Percentiles rank a stretch among this genome's conserved stretches.
Evolutionary conservation across 2,113 vertebrate genomes (phyloP).

Genomic region (Bufo gargarizans): DNA sequence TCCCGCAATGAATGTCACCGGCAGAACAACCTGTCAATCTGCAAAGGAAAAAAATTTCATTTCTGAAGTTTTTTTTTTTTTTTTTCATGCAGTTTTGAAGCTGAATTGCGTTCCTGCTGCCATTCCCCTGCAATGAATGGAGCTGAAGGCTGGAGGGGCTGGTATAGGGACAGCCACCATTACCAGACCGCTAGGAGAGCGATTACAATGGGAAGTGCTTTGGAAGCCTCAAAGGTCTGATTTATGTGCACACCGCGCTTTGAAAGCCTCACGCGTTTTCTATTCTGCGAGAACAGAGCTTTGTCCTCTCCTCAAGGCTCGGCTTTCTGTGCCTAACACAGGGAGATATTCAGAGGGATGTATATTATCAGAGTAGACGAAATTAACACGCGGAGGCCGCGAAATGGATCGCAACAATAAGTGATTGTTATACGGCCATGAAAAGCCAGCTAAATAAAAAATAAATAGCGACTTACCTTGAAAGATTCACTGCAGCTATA

Average conservation of each 20-base stretch:
- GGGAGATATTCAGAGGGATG: not conserved
- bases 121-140: constrained; percentile 6
- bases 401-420: not conserved
- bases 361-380: not conserved
- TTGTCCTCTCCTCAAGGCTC: not conserved
- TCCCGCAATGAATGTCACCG: not conserved
- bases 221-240: constrained; percentile 38
- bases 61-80: not conserved
- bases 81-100: not conserved
- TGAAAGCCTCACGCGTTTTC: constrained; percentile 35
- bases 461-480: not conserved
- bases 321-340: not conserved
- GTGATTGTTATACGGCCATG: not conserved
- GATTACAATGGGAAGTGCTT: constrained; percentile 39
- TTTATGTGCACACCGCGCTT: constrained; percentile 34
- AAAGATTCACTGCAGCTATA: not conserved
- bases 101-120: not conserved
- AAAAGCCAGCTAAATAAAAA: not conserved
- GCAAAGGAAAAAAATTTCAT: not conserved
- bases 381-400: not conserved
- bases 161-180: constrained; percentile 16
- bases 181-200: constrained; percentile 38
- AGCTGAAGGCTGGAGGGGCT: constrained; percentile 25
- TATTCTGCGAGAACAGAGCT: constrained; percentile 26
- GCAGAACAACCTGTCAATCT: not conserved